Percentiles rank a stretch among this genome's conserved stretches.
Evolutionary conservation across 2,888 invertebrate genomes (phyloP).

Genomic region (Parthenolecanium corni): DNA sequence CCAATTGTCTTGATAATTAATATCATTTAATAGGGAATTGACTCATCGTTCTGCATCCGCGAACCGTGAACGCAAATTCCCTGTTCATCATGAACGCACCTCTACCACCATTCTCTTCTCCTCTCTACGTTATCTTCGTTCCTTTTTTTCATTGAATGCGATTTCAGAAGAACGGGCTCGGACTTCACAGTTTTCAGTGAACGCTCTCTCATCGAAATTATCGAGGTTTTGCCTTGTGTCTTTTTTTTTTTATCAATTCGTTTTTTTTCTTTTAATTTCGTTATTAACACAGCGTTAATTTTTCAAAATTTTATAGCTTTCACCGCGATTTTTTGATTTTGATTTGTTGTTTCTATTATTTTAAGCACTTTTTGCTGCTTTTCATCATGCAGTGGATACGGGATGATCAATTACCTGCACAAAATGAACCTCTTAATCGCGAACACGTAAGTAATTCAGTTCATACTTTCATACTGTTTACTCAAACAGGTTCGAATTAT

Average conservation of each 20-base stretch:
- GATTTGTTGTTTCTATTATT: background rate
- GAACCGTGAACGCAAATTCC: no score
- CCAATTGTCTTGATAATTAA: no score
- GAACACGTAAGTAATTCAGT: slow-evolving; percentile 25
- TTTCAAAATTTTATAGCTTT: background rate
- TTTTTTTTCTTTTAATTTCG: background rate
- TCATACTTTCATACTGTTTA: slow-evolving; percentile 4
- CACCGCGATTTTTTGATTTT: background rate
- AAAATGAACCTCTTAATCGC: slow-evolving; percentile 21
- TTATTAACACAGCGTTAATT: background rate
- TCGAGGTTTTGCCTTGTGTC: background rate
- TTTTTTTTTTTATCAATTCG: background rate
- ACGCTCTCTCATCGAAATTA: background rate
- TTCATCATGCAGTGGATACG: slow-evolving; percentile 22
- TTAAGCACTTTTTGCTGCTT: background rate
- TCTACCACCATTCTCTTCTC: background rate
- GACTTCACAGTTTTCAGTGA: background rate
- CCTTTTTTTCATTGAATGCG: no score
- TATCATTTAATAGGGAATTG: no score
- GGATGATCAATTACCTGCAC: slow-evolving; percentile 10
- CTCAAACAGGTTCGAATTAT: slow-evolving; percentile 3
- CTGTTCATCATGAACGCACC: background rate
- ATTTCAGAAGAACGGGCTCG: background rate
- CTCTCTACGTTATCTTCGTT: no score
- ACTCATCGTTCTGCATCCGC: no score